Conservation (phyloP, 1,140 invertebrate genomes). For the Oscheius sp. region DNA sequence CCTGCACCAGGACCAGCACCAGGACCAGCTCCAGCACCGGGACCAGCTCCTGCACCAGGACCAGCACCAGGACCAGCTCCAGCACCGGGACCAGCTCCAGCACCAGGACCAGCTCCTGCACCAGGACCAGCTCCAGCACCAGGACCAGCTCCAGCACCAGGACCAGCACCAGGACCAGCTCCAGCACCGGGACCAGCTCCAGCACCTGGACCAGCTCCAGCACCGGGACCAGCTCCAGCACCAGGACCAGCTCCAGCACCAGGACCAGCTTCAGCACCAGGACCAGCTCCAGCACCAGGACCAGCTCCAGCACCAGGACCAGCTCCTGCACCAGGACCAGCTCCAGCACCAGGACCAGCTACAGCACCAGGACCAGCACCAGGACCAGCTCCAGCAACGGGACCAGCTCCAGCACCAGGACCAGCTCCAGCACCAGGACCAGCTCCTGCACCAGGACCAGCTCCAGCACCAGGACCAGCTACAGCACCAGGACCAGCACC, state of each 20-base stretch:
- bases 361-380: not conserved
- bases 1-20: too few relatives aligned
- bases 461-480: not conserved
- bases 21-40: too few relatives aligned
- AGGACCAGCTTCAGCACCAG: not conserved
- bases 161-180: not conserved
- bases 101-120: too few relatives aligned
- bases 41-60: too few relatives aligned
- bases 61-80: too few relatives aligned
- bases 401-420: not conserved
- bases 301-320: not conserved
- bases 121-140: too few relatives aligned
- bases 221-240: not conserved
- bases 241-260: not conserved
- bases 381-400: not conserved
- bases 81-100: too few relatives aligned
- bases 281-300: not conserved
- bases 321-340: not conserved
- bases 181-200: not conserved
- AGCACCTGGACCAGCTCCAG: not conserved
- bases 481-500: not conserved
- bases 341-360: not conserved
- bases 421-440: not conserved
- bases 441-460: not conserved
- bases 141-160: not conserved